Conservation (phyloP, 2,113 vertebrate genomes). For the Festucalex cinctus region DNA sequence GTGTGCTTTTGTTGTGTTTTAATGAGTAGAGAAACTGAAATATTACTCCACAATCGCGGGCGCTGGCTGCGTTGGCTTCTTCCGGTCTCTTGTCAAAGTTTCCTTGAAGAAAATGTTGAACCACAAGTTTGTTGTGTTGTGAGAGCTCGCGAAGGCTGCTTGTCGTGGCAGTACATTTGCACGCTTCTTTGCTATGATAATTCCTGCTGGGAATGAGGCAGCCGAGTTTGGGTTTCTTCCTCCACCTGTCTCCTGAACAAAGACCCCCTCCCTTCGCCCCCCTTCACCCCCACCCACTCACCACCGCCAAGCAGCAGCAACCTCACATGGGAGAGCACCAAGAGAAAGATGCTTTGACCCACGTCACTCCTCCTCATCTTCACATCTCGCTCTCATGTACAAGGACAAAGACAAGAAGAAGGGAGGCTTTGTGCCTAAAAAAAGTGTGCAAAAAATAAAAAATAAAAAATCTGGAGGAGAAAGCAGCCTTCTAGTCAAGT, state of each 20-base stretch:
- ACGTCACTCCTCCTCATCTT: constrained; percentile 16
- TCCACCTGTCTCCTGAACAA: constrained; percentile 29
- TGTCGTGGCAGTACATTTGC: neutral
- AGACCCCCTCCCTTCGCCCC: constrained; percentile 13
- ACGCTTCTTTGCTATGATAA: constrained; percentile 6
- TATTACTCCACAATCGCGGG: neutral
- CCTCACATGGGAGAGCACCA: constrained; percentile 14
- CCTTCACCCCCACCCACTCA: constrained; percentile 3
- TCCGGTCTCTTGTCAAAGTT: neutral
- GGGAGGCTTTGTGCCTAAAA: neutral
- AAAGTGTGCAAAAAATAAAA: constrained; percentile 4
- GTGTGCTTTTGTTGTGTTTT: neutral
- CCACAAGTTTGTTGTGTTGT: neutral
- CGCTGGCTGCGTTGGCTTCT: neutral
- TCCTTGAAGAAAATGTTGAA: neutral
- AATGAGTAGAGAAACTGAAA: neutral
- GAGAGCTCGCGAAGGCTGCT: neutral
- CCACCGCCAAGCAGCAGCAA: neutral
- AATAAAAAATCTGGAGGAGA: neutral
- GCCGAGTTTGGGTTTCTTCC: constrained; percentile 15
- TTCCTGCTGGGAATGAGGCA: constrained; percentile 17
- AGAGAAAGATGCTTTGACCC: constrained; percentile 20
- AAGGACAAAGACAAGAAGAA: constrained; percentile 4
- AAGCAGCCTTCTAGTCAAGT: constrained; percentile 1
- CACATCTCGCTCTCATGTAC: constrained; percentile 13